Evolutionary conservation across 2,888 invertebrate species (phyloP).

Genomic region (Plebejus anna): DNA sequence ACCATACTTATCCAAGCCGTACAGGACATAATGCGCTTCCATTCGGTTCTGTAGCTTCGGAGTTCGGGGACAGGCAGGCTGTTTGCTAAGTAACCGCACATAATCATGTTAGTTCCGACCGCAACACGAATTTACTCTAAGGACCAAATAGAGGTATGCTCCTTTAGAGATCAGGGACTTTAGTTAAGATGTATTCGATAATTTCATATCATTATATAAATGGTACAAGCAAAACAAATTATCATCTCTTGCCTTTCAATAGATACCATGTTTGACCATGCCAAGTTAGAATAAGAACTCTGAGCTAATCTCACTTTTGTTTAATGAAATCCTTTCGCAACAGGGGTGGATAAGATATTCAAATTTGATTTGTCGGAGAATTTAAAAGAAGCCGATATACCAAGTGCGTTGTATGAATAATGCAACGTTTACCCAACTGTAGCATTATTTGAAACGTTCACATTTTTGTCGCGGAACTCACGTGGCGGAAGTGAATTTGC

Average conservation of each 20-base stretch:
- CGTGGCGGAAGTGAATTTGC: conserved; percentile 16
- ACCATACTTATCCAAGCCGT: neutral
- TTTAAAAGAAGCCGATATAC: neutral
- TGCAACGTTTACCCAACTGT: conserved; percentile 7
- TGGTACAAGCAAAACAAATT: no score
- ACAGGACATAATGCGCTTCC: neutral
- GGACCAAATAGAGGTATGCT: neutral
- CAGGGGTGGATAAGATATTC: neutral
- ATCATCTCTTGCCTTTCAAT: no score
- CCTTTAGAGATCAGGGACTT: neutral
- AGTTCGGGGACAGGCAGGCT: neutral
- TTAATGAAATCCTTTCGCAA: neutral
- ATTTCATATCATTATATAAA: no score
- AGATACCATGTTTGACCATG: no score
- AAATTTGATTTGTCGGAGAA: conserved; percentile 7
- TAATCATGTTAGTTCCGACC: neutral
- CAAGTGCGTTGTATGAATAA: conserved; percentile 2
- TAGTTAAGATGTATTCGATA: neutral
- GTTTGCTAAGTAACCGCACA: neutral
- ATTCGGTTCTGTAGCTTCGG: neutral
- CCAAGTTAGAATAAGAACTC: neutral
- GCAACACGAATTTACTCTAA: neutral
- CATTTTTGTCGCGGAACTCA: conserved; percentile 18
- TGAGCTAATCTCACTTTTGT: neutral
- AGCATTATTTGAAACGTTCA: neutral